phyloP scores from a whole-genome alignment of 2,888 invertebrate species.

The Eristalis tenax region DNA sequence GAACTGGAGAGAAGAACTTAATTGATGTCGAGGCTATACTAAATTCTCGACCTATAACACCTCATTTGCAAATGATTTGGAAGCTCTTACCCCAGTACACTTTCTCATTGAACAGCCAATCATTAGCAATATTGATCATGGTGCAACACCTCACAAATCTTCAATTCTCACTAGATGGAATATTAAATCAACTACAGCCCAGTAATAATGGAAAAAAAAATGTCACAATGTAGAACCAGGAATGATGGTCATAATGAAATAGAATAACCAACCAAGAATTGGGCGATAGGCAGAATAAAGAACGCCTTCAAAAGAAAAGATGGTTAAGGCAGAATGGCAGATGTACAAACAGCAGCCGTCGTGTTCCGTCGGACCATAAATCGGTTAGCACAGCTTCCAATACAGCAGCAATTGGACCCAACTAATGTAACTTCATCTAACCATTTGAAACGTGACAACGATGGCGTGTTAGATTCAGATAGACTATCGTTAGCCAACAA shows the following conservation, averaged over 20 bases:
- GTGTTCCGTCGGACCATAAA: slow-evolving; percentile 36
- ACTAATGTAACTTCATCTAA: too few relatives aligned
- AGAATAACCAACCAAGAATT: slow-evolving; percentile 43
- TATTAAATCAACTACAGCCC: background rate
- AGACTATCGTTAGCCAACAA: background rate
- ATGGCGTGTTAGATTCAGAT: background rate
- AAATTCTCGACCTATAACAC: slow-evolving; percentile 28
- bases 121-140: background rate
- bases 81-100: slow-evolving; percentile 27
- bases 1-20: slow-evolving; percentile 19
- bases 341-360: slow-evolving; percentile 21
- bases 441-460: background rate
- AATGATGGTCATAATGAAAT: slow-evolving; percentile 15
- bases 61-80: slow-evolving; percentile 14
- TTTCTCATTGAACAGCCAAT: slow-evolving; percentile 14
- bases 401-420: background rate
- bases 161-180: slow-evolving; percentile 4
- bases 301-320: slow-evolving; percentile 17
- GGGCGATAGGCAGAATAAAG: slow-evolving; percentile 32
- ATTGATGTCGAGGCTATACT: slow-evolving; percentile 3
- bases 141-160: slow-evolving; percentile 11
- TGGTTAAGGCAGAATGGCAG: slow-evolving; percentile 26
- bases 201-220: slow-evolving; percentile 48
- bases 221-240: slow-evolving; percentile 18
- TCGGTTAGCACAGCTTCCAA: slow-evolving; percentile 5